A percentile compares a stretch with the other conserved stretches of the same genome.
Evolutionary conservation across 2,888 invertebrate genomes (phyloP).

Genomic region (Rhyacophila evoluta): DNA sequence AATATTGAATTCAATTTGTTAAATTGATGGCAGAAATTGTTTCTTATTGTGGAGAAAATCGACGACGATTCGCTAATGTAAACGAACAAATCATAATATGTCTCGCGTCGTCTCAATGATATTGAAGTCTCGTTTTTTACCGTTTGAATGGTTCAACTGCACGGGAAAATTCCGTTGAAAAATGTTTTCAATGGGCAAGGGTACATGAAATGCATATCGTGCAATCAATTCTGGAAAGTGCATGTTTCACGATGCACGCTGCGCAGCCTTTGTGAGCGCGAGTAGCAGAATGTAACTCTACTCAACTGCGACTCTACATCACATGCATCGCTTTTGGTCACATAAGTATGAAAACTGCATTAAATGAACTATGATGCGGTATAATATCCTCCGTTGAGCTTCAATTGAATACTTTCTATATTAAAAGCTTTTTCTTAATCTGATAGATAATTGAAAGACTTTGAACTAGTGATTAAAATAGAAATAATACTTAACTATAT

Average conservation of each 20-base stretch:
- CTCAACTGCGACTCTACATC: not conserved
- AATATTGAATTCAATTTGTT: too few relatives aligned
- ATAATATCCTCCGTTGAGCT: not conserved
- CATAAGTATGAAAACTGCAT: constrained; percentile 19
- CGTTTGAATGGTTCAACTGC: not conserved
- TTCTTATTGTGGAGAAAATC: too few relatives aligned
- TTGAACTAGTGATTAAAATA: too few relatives aligned
- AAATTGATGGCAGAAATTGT: too few relatives aligned
- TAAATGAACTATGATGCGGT: not conserved
- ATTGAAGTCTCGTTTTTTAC: not conserved
- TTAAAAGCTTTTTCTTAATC: too few relatives aligned
- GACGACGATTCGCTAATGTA: not conserved
- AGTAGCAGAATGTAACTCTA: not conserved
- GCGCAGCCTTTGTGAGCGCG: constrained; percentile 19
- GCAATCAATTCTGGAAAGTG: constrained; percentile 42
- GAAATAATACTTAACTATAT: too few relatives aligned
- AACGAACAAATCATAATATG: not conserved
- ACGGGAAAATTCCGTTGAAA: constrained; percentile 33
- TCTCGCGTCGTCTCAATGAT: not conserved
- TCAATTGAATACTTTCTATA: not conserved
- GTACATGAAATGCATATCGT: constrained; percentile 33
- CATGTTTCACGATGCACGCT: constrained; percentile 17
- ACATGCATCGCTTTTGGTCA: constrained; percentile 1
- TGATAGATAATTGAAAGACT: too few relatives aligned
- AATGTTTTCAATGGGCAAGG: constrained; percentile 32